These are phyloP conservation scores for Dipus sagitta DNA, from an alignment of 2,797 vertebrate genomes.

Conservation along the genomic window DNA sequence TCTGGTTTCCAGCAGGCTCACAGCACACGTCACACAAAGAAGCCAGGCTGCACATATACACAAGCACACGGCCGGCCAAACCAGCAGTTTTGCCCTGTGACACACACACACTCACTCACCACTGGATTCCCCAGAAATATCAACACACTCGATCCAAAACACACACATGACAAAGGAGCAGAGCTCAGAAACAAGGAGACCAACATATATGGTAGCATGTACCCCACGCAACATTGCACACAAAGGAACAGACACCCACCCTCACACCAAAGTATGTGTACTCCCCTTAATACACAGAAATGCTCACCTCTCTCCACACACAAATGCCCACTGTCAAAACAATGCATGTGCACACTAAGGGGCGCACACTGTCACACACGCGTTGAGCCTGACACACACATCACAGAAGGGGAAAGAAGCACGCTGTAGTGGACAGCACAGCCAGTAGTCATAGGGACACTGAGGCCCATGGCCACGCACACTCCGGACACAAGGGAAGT, in stretches of 20 bases:
- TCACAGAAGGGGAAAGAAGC: not conserved
- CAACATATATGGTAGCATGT: not conserved
- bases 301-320: not conserved
- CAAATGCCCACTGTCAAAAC: not conserved
- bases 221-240: too few relatives aligned
- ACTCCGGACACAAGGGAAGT: not conserved
- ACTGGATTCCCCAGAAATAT: not conserved
- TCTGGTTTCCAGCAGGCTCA: not conserved
- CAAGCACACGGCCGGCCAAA: not conserved
- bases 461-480: not conserved
- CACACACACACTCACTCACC: not conserved
- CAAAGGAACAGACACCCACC: not conserved
- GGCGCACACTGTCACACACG: not conserved
- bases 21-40: not conserved
- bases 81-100: not conserved
- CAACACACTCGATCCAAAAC: not conserved
- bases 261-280: not conserved
- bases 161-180: not conserved
- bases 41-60: rapidly evolving
- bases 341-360: not conserved
- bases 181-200: not conserved
- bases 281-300: not conserved
- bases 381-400: not conserved
- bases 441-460: too few relatives aligned
- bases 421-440: not conserved